These are phyloP conservation scores for Camponotus pennsylvanicus DNA, from an alignment of 1,140 invertebrate genomes.

Conservation along the genomic window DNA sequence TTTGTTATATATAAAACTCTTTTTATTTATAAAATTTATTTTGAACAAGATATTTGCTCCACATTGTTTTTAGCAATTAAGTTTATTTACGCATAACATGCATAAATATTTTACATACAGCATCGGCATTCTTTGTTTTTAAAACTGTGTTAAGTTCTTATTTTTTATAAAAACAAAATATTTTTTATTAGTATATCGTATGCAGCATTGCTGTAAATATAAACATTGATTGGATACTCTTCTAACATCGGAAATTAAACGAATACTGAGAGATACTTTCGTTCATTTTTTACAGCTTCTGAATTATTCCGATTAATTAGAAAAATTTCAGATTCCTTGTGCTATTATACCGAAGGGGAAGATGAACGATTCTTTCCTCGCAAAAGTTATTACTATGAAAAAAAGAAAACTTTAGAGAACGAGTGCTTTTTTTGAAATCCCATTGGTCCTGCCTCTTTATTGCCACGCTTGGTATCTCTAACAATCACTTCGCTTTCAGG, in stretches of 20 bases:
- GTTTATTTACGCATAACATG: background rate
- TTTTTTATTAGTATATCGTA: background rate
- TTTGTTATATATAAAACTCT: background rate
- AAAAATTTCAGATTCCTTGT: constrained; percentile 4
- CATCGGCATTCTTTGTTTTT: background rate
- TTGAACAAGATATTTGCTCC: background rate
- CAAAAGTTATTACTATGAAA: constrained; percentile 11
- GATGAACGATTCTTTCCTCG: background rate
- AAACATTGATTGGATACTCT: background rate
- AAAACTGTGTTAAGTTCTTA: background rate
- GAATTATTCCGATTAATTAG: background rate
- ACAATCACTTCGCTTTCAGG: constrained; percentile 46
- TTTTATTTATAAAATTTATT: background rate
- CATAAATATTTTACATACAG: background rate
- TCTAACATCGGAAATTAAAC: background rate
- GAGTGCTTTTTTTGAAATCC: constrained; percentile 12
- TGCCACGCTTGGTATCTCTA: constrained; percentile 45
- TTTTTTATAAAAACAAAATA: background rate
- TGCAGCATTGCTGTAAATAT: background rate
- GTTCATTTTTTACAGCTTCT: background rate
- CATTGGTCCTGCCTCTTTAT: constrained; percentile 26
- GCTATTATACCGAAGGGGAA: background rate
- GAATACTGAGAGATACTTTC: background rate
- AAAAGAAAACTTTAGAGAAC: background rate
- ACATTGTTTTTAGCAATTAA: background rate